These are phyloP conservation scores for Cheilosia pagana DNA, from an alignment of 2,888 invertebrate species.

Conservation along the genomic window DNA sequence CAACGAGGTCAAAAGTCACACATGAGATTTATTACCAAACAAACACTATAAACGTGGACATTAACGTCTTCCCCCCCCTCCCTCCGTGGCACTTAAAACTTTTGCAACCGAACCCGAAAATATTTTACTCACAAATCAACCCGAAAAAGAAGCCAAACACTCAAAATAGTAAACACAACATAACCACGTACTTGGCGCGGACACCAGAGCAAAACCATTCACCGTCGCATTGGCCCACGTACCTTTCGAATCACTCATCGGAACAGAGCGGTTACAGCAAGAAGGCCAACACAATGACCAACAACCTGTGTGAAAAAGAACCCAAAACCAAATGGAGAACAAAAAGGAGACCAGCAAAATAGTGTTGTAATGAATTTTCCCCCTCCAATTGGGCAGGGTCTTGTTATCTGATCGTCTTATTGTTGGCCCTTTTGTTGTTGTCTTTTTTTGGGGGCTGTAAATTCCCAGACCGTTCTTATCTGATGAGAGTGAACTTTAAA, in stretches of 20 bases:
- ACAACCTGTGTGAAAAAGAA: constrained; percentile 51
- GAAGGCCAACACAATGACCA: constrained; percentile 39
- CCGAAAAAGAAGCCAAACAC: constrained; percentile 1
- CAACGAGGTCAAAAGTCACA: neutral
- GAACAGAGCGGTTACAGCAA: constrained; percentile 27
- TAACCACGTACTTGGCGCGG: constrained; percentile 8
- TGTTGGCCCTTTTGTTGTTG: constrained; percentile 28
- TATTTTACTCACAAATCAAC: constrained; percentile 24
- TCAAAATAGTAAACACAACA: constrained; percentile 13
- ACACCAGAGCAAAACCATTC: neutral
- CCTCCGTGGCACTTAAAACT: constrained; percentile 1
- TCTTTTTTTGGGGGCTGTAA: constrained; percentile 25
- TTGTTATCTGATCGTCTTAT: constrained; percentile 62
- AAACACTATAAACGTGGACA: constrained; percentile 18
- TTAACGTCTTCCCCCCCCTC: constrained; percentile 9
- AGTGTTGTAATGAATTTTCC: constrained; percentile 61
- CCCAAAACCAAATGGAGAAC: constrained; percentile 1
- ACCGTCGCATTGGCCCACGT: constrained; percentile 26
- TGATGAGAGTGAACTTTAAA: constrained; percentile 24
- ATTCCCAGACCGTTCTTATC: constrained; percentile 48
- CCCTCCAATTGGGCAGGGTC: constrained; percentile 31
- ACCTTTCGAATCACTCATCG: constrained; percentile 52
- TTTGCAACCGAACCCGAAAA: constrained; percentile 5
- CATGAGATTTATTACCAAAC: neutral
- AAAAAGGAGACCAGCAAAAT: constrained; percentile 32